Base-by-base conservation (phyloP, 2,888 invertebrate species). In the Drosophila anceps region DNA sequence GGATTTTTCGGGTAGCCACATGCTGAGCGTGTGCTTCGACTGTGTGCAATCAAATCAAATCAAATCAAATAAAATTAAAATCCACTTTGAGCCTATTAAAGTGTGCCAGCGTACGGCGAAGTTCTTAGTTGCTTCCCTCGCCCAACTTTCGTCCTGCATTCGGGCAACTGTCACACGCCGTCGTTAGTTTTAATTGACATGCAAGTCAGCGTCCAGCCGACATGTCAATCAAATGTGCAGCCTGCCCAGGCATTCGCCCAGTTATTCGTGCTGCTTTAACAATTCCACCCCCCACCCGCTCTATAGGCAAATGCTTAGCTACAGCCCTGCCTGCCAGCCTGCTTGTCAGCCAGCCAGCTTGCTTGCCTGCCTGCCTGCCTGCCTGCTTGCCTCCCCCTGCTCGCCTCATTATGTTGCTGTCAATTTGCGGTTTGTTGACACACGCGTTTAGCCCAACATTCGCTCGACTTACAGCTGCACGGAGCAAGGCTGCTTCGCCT, bases 41-140 rank as follows among this genome's bases (percentile, higher is more conserved):
- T 43, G 41, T 33, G 57, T n/a, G 85, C 87, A 90, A 90, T 90
- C 89, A 88, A 89, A 88, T 79, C 87, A 83, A 90, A 82, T 81
- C 79, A 85, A 87, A 89, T 90, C 82, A 90, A 91, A 89, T 90
- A 82, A 92, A 91, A 92, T 92, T 91, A 91, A 91, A 92, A 91
- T 91, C 91, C 92, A 92, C 92, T 91, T 92, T 91, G 82, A 88
- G 83, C 84, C 91, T 90, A 91, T 91, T 91, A 91, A 92, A 91
- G 77, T 77, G 80, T 77, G 90, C 90, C 81, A 69, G 69, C 62
- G 37, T 54, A 31, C 31, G 31, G 5, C 20, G 27, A 27, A 24
- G 24, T 8, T 41, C 43, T 8, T 8, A 9, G n/a, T 4, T 13
- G 51, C 15, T 24, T 18, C 29, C 50, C 18, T 33, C 18, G 20